A percentile compares a stretch with the other conserved stretches of the same genome.
phyloP scores from a whole-genome alignment of 2,797 vertebrate genomes.

The Cossypha polioptera region DNA sequence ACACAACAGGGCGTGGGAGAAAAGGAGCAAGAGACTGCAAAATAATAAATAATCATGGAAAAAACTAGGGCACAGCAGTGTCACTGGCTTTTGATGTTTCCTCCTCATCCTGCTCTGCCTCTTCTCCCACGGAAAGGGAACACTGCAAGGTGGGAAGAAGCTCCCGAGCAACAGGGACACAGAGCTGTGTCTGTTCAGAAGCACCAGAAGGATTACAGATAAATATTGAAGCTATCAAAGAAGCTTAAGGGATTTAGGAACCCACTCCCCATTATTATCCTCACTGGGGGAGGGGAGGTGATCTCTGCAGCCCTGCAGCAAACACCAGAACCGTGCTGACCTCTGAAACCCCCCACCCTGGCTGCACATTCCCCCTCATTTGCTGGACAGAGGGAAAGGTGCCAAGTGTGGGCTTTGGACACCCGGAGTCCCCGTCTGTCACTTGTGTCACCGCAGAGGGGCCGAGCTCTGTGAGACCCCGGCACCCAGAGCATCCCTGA shows the following conservation, averaged over 20 bases:
- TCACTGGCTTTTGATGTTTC: not conserved
- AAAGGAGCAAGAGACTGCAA: not conserved
- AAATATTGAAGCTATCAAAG: conserved; percentile 61
- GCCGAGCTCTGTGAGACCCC: not conserved
- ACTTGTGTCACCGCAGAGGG: not conserved
- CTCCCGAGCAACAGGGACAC: not conserved
- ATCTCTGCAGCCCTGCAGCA: not conserved
- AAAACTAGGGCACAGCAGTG: conserved; percentile 5
- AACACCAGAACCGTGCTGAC: not conserved
- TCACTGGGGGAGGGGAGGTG: not conserved
- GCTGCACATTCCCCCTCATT: too few species aligned
- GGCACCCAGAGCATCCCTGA: accelerated
- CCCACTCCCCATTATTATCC: conserved; percentile 52
- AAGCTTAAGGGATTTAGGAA: conserved; percentile 57
- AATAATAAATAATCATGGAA: not conserved
- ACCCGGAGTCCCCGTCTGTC: accelerated
- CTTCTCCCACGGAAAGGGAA: not conserved
- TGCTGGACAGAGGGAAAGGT: accelerated
- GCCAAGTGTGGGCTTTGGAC: accelerated
- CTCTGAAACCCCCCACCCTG: accelerated
- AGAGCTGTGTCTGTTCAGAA: not conserved
- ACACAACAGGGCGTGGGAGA: not conserved
- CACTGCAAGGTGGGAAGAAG: not conserved
- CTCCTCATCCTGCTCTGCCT: not conserved
- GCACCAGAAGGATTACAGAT: conserved; percentile 15